Percentiles rank a stretch among this genome's conserved stretches.
These are phyloP conservation scores for Dendronephthya gigantea DNA, from an alignment of 64 coral and sea anemone genomes.

Conservation along the genomic window DNA sequence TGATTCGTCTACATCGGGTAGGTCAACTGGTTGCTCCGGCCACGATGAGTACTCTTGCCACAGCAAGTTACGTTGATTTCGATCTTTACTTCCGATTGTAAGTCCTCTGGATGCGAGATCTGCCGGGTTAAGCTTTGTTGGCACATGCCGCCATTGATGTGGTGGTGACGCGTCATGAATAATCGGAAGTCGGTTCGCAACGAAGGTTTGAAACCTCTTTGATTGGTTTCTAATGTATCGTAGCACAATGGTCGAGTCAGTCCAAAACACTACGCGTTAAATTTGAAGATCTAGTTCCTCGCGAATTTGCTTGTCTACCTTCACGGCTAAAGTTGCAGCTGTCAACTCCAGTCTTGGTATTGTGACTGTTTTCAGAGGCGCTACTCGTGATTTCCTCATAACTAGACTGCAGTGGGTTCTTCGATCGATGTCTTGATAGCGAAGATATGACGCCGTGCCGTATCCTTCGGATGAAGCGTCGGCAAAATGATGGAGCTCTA, in stretches of 20 bases:
- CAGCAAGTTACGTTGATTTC: not conserved
- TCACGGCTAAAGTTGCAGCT: constrained; percentile 38
- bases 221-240: constrained; percentile 34
- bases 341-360: not conserved
- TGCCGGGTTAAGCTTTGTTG: constrained; percentile 25
- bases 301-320: constrained; percentile 28
- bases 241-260: constrained; percentile 23
- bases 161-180: constrained; percentile 22
- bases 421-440: not conserved
- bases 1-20: constrained; percentile 11
- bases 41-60: not conserved
- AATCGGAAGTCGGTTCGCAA: constrained; percentile 26
- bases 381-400: not conserved
- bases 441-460: not conserved
- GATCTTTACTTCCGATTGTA: not conserved
- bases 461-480: not conserved
- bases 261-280: constrained; percentile 16
- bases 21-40: constrained; percentile 19
- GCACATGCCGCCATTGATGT: constrained; percentile 35
- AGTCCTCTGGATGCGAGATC: constrained; percentile 34
- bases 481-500: not conserved
- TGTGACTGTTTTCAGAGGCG: not conserved
- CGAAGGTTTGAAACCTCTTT: constrained; percentile 28
- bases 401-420: not conserved
- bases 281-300: constrained; percentile 42